Base-by-base conservation (phyloP, 2,888 invertebrate species). In the Ectropis crepuscularia region DNA sequence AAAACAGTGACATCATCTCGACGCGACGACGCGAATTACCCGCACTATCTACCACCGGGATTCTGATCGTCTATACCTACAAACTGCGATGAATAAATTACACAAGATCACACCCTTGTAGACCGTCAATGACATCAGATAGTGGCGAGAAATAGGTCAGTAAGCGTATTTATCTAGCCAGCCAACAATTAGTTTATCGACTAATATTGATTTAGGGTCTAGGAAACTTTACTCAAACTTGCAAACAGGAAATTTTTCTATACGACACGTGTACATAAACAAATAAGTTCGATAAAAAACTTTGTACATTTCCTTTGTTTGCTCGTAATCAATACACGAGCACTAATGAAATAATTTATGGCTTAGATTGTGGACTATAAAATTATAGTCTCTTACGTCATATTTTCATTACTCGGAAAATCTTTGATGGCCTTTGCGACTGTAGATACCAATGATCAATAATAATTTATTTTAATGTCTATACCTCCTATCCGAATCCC, bases 141-240 rank as follows among this genome's bases (percentile, higher is more conserved):
- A 68, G 0, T 85, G 82, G 41, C 47, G 42, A 57, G 61, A 55
- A 67, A 54, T 59, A 53, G 61, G 61, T 41, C 50, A 58, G 45
- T 49, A 48, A 9, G 45, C 51, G 6, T 53, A 62, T 46, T 58
- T 59, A 64, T 64, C 51, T 60, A 45, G 5, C 12, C 8, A 59
- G 51, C 41, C 53, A 54, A 48, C 39, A 47, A 49, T 45, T 16
- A 48, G 16, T 43, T 46, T 59, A 37, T 54, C 39, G 49, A 57
- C 53, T 60, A 61, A 60, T 61, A 57, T 65, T 65, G 64, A 65
- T 65, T 65, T 65, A 65, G 64, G 60, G 43, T 12, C 46, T 66
- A 71, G 70, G 67, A 69, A 69, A 66, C 57, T 71, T 69, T 72
- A 63, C 53, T 39, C 43, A 50, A 36, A 11, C 48, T 51, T 4